Evolutionary conservation across 2,888 invertebrate genomes (phyloP).

Genomic region (Arctia plantaginis): DNA sequence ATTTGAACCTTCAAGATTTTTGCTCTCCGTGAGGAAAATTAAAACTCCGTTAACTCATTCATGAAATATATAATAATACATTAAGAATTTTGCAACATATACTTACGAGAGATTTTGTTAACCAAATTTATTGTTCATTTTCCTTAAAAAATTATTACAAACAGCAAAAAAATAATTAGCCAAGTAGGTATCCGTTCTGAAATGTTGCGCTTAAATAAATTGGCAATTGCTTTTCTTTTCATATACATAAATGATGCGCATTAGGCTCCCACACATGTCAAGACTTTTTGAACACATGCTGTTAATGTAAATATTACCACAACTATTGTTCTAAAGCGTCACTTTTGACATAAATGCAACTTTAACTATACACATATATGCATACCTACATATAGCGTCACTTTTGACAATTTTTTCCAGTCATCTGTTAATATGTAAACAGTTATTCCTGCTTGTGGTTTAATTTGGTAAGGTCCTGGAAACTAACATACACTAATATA

Average conservation of each 20-base stretch:
- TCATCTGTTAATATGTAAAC: too few species aligned
- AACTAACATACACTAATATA: too few species aligned
- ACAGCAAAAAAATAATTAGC: neutral
- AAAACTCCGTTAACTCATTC: too few species aligned
- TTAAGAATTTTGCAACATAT: too few species aligned
- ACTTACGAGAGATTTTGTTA: too few species aligned
- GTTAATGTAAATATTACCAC: constrained; percentile 34
- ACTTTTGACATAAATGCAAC: constrained; percentile 19
- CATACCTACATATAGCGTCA: too few species aligned
- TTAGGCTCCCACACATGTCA: constrained; percentile 30
- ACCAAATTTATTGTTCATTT: too few species aligned
- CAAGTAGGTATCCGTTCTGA: neutral
- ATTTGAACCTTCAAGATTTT: neutral
- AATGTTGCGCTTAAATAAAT: neutral
- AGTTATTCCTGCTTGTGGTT: too few species aligned
- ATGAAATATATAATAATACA: too few species aligned
- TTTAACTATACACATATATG: neutral
- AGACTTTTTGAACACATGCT: constrained; percentile 44
- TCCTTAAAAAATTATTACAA: neutral
- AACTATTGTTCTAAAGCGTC: constrained; percentile 13
- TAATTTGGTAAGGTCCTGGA: too few species aligned
- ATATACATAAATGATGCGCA: constrained; percentile 15
- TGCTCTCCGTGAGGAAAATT: too few species aligned
- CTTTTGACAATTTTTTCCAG: too few species aligned
- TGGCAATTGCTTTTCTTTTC: neutral